Percentiles rank a stretch among this genome's conserved stretches.
Conservation (phyloP, 2,888 invertebrate species). For the Dryobota labecula region DNA sequence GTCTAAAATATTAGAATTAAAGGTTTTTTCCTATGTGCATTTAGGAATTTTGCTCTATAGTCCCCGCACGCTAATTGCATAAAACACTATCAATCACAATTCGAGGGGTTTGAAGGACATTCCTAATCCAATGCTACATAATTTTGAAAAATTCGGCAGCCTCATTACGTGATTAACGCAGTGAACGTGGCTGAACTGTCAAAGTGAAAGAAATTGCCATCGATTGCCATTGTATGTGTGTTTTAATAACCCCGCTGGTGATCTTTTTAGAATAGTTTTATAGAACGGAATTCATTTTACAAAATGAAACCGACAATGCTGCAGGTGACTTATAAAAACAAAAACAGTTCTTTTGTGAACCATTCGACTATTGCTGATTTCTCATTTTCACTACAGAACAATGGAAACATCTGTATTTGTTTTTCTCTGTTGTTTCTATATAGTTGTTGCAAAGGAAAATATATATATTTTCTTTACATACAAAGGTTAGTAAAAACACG, state of each 20-base stretch:
- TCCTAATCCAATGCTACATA: too few relatives aligned
- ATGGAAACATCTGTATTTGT: conserved; percentile 11
- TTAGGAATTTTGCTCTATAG: neutral
- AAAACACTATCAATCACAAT: too few relatives aligned
- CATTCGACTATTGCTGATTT: conserved; percentile 12
- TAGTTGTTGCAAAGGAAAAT: neutral
- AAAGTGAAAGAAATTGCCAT: too few relatives aligned
- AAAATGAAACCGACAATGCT: conserved; percentile 19
- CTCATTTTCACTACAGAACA: conserved; percentile 32
- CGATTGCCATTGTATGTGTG: too few relatives aligned
- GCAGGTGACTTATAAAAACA: neutral
- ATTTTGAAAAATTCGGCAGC: too few relatives aligned
- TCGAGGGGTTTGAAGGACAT: too few relatives aligned
- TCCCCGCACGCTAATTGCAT: too few relatives aligned
- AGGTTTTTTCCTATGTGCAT: neutral
- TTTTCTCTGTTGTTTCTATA: neutral
- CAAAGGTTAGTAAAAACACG: neutral
- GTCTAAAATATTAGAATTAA: conserved; percentile 12
- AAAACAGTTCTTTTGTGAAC: neutral
- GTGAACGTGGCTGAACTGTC: too few relatives aligned
- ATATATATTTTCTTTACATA: conserved; percentile 6
- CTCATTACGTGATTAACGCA: too few relatives aligned
- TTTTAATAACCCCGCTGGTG: neutral
- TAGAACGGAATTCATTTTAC: conserved; percentile 4
- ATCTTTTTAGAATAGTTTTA: conserved; percentile 23